Evolutionary conservation across 2,113 vertebrate genomes (phyloP), one percentile per base, ranked within the genome.

Genomic region (Clinocottus analis): DNA sequence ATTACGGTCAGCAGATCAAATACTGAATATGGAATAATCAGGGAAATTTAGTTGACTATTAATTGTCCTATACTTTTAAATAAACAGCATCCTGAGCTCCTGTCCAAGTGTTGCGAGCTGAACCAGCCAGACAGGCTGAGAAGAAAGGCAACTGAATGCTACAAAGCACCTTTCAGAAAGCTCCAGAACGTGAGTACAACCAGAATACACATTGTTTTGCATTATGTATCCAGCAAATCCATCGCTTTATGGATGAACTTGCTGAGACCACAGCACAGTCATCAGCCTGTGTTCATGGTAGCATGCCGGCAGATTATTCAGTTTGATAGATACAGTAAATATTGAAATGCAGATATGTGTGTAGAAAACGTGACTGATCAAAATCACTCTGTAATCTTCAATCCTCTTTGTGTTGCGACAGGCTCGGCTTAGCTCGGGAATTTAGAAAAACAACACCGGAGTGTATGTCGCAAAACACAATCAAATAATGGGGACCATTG

Each of bases 151-250:
- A 83, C 81, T 55, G 79, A 86, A 81, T 75, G 64, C 72, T 37
- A 79, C 69, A 45, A 88, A 91, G 84, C 85, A 91, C 84, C 85
- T 83, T 77, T 79, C 77, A 81, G 19, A 69, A 67, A 14, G 79
- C 31, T 56, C 43, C 27, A 58, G 47, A 14, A 27, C 21, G 19
- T 56, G 1, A 70, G 37, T 21, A 63, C 1, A 14, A 56, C 51
- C 72, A 56, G 7, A 53, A 10, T 13, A 8, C 56, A 63, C 27
- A 31, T 63, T 16, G 5, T 51, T 39, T 11, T 13, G 27, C 35
- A 37, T 23, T 47, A 14, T 17, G 27, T 43, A 37, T 23, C 19
- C 27, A 39, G 39, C 14, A 4, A 51, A 58, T 23, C 73, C 43
- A 21, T 68, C n/a, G 7, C 2, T 13, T 49, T 29, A 3, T 3